Evolutionary conservation across 37 sponge, comb jelly and placozoan genomes (phyloP).

Genomic region (Axinella damicornis): DNA sequence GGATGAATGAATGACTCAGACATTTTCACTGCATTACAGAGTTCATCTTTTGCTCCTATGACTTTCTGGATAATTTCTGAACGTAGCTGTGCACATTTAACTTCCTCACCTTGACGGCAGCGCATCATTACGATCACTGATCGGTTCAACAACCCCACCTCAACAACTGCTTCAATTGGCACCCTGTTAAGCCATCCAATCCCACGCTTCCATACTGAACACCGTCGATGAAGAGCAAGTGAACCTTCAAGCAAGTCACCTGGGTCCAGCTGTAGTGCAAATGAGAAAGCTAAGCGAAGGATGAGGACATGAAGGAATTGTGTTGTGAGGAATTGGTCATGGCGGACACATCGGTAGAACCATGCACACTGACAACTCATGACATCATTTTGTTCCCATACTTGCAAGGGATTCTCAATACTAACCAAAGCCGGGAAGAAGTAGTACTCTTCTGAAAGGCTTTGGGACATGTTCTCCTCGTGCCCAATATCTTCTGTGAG

Average conservation of each 20-base stretch:
- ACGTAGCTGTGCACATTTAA: slow-evolving; percentile 3
- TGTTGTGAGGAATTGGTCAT: slow-evolving; percentile 13
- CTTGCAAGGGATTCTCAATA: neutral
- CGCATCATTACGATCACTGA: slow-evolving; percentile 15
- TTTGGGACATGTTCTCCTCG: neutral
- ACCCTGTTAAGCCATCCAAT: slow-evolving; percentile 11
- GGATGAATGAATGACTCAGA: neutral
- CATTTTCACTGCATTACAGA: neutral
- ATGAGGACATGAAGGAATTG: slow-evolving; percentile 37
- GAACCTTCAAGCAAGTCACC: neutral
- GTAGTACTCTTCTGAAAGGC: slow-evolving; percentile 4
- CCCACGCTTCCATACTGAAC: slow-evolving; percentile 30
- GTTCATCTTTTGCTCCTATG: neutral
- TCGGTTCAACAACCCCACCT: slow-evolving; percentile 4
- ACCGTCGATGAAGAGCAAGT: neutral
- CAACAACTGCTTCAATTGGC: slow-evolving; percentile 17
- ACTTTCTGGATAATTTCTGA: neutral
- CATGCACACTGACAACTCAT: slow-evolving; percentile 12
- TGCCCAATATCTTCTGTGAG: neutral
- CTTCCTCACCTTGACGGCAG: slow-evolving; percentile 4
- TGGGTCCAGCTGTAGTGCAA: neutral
- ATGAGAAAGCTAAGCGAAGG: slow-evolving; percentile 19
- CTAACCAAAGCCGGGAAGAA: slow-evolving; percentile 40
- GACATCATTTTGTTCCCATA: neutral
- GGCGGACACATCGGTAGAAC: neutral